Evolutionary conservation across 2,113 vertebrate species (phyloP).

Genomic region (Gavia stellata): DNA sequence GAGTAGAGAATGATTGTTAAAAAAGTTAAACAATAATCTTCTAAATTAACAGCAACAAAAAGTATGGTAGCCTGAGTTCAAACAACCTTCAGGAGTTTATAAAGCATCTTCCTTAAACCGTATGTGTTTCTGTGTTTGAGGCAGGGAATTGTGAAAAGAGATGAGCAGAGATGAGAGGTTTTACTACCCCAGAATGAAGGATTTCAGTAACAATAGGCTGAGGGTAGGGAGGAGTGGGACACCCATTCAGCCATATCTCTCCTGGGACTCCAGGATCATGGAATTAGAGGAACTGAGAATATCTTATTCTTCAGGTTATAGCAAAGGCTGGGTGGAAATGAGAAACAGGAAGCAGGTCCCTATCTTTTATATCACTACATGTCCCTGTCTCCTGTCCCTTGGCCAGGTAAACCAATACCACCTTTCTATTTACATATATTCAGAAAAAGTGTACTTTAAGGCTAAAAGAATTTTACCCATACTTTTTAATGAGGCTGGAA

Average conservation of each 20-base stretch:
- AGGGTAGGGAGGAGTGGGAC: background rate
- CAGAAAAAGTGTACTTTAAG: background rate
- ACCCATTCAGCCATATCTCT: background rate
- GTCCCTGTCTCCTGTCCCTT: background rate
- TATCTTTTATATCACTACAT: background rate
- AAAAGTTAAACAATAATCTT: background rate
- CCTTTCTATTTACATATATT: background rate
- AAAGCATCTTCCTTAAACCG: background rate
- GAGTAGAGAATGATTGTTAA: background rate
- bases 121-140: background rate
- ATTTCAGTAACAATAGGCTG: background rate
- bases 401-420: background rate
- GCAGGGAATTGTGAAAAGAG: background rate
- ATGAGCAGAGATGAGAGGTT: background rate
- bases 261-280: background rate
- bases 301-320: background rate
- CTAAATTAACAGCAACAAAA: background rate
- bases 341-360: background rate
- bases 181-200: background rate
- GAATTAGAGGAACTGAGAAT: background rate
- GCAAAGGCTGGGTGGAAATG: rapidly evolving
- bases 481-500: background rate
- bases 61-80: background rate
- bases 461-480: background rate
- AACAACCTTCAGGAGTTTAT: background rate